phyloP scores from a whole-genome alignment of 2,888 invertebrate species.

The Oasisia sp. region DNA sequence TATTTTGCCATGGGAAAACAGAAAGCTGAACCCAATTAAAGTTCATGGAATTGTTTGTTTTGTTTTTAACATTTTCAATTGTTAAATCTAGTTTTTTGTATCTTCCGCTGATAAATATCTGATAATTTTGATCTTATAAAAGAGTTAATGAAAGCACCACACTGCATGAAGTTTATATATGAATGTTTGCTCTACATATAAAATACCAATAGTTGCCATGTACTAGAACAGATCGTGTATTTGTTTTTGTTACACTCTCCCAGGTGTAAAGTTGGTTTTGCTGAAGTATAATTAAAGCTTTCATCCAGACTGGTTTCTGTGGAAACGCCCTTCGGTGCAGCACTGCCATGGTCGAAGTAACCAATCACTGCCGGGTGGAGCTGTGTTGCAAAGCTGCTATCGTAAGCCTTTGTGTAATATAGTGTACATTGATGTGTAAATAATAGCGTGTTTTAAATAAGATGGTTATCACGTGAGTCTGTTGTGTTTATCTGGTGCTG shows the following conservation, averaged over 20 bases:
- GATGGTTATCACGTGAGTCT: neutral
- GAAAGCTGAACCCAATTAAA: neutral
- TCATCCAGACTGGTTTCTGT: neutral
- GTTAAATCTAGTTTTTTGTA: neutral
- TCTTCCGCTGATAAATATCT: neutral
- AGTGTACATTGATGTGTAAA: neutral
- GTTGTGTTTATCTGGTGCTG: too few species aligned
- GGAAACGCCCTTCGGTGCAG: neutral
- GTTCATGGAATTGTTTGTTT: neutral
- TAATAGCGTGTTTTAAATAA: slow-evolving; percentile 11
- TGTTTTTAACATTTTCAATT: neutral
- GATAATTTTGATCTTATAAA: neutral
- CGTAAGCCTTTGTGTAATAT: neutral
- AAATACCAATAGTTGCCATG: neutral
- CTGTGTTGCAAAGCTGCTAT: neutral
- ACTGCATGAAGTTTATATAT: neutral
- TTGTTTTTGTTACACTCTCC: neutral
- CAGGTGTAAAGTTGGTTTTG: neutral
- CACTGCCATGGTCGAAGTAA: neutral
- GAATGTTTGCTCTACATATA: neutral
- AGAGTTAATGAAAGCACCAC: neutral
- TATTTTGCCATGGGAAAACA: neutral
- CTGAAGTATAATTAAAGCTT: neutral
- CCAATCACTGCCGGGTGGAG: neutral
- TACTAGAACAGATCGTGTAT: neutral